Evolutionary conservation across 2,797 vertebrate species (phyloP).

Genomic region (Anniella stebbinsi): DNA sequence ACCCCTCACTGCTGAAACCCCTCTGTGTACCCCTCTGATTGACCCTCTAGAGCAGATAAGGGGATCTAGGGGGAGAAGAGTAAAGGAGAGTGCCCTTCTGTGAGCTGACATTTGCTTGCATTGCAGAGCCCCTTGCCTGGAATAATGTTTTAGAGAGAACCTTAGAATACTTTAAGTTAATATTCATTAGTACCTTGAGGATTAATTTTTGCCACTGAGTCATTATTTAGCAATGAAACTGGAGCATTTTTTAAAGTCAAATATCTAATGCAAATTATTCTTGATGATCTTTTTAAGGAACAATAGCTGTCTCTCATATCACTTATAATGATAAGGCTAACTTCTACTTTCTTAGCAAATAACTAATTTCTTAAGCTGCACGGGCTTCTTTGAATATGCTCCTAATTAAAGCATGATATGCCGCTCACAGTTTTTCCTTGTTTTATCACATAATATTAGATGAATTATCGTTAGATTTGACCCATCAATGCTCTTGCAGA

Average conservation of each 20-base stretch:
- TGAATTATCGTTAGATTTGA: slow-evolving; percentile 30
- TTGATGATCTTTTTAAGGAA: slow-evolving; percentile 6
- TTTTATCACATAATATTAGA: slow-evolving; percentile 21
- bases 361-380: slow-evolving; percentile 1
- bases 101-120: too few relatives aligned
- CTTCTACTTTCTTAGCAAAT: slow-evolving; percentile 20
- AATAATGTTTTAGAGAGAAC: neutral
- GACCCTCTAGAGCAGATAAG: too few relatives aligned
- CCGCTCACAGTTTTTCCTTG: neutral
- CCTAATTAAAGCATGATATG: slow-evolving; percentile 28
- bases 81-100: too few relatives aligned
- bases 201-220: slow-evolving; percentile 15
- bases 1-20: too few relatives aligned
- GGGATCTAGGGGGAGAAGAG: too few relatives aligned
- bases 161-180: slow-evolving; percentile 1
- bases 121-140: neutral
- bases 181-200: neutral
- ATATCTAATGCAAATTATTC: slow-evolving; percentile 6
- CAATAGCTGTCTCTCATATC: slow-evolving; percentile 19
- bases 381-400: neutral
- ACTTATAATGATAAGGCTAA: slow-evolving; percentile 13
- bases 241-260: neutral
- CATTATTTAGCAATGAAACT: slow-evolving; percentile 9
- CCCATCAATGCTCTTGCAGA: slow-evolving; percentile 19
- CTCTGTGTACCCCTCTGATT: too few relatives aligned